Base-by-base conservation (phyloP, 2,113 vertebrate species). In the Antidorcas marsupialis region DNA sequence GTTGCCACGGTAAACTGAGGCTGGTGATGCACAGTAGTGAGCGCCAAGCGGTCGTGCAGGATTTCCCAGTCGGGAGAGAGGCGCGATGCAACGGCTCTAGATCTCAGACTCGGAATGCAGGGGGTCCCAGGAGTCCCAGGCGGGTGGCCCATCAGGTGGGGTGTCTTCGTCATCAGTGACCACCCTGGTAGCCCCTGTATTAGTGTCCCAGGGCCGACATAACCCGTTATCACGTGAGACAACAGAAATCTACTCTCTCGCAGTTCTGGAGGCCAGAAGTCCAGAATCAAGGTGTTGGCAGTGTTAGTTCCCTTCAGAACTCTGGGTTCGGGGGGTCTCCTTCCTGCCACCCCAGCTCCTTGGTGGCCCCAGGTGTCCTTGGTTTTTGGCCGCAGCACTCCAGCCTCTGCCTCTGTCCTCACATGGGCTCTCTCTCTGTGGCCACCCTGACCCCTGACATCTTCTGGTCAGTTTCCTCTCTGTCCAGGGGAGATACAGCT, bases 111-210 rank as follows among this genome's bases (percentile, higher is more conserved):
- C 0, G 4, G 43, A 71, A 11, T n/a, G 39, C 60, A 59, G 33
- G 50, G 19, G 21, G 71, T 3, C 6, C 57, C 33, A 6, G 17
- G 74, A 7, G 83, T 10, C 21, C 12, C n/a, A 1, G 43, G 14
- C n/a, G 1, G 47, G 55, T 33, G 4, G 47, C 47, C 55, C 19
- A 1, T 16, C 0, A 0, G 50, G 52, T 19, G 7, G 39, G 43
- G 16, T 28, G 7, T 10, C 43, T 33, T 30, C 23, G 16, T 53
- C 12, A 16, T 60, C 62, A 7, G 60, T 0, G 1, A 39, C 59
- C 2, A 0, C 47, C 36, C 45, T 17, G 39, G 11, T 1, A 39
- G 45, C 28, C 23, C 52, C 50, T 47, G 0, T 9, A 1, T 47
- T 2, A 53, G 74, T 82, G 52, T 82, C 47, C 79, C 5, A 25